phyloP scores from a whole-genome alignment of 1,140 invertebrate species.

The Drosophila neocordata region DNA sequence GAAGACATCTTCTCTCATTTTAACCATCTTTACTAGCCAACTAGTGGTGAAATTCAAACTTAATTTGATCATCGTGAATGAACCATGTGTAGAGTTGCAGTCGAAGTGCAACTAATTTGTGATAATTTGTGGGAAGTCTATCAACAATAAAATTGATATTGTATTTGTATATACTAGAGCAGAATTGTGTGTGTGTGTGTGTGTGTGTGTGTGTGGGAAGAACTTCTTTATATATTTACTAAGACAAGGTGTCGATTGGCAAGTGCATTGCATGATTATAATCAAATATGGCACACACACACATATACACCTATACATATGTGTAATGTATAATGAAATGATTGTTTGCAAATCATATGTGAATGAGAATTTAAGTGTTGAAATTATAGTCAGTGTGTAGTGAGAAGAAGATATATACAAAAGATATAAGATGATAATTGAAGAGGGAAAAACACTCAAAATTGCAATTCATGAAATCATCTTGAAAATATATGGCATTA shows the following conservation, averaged over 20 bases:
- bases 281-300: slow-evolving; percentile 17
- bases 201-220: too few relatives aligned
- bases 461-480: slow-evolving; percentile 13
- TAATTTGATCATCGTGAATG: slow-evolving; percentile 58
- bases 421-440: neutral
- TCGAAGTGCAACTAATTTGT: slow-evolving; percentile 75
- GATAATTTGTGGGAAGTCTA: slow-evolving; percentile 75
- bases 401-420: neutral
- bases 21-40: neutral
- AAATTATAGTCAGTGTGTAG: slow-evolving; percentile 3
- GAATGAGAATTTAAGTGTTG: slow-evolving; percentile 16
- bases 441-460: neutral
- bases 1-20: slow-evolving; percentile 1
- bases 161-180: slow-evolving; percentile 27
- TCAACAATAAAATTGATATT: slow-evolving; percentile 29
- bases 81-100: slow-evolving; percentile 53
- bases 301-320: neutral
- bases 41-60: slow-evolving; percentile 51
- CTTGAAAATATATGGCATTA: slow-evolving; percentile 2
- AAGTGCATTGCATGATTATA: slow-evolving; percentile 25
- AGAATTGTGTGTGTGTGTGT: too few relatives aligned
- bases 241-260: slow-evolving; percentile 11
- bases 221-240: slow-evolving; percentile 7
- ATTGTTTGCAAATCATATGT: slow-evolving; percentile 14
- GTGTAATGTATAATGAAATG: slow-evolving; percentile 13